Conservation (phyloP, 2,888 invertebrate genomes). For the Caenorhabditis macrosperma region DNA sequence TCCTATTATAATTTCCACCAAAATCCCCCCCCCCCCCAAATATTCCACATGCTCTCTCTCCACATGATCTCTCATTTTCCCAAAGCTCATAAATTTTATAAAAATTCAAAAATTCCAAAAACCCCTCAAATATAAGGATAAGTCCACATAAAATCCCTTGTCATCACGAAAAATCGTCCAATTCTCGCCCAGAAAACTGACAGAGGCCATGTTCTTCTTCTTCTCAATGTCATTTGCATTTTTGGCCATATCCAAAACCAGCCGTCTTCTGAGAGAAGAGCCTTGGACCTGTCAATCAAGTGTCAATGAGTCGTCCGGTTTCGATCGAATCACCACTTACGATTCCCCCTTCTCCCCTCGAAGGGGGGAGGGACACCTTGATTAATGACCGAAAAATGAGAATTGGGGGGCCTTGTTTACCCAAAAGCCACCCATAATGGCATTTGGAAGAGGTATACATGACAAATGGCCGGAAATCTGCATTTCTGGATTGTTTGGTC, state of each 20-base stretch:
- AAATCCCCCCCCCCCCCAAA: too few species aligned
- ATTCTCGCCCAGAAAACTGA: too few species aligned
- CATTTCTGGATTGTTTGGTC: too few species aligned
- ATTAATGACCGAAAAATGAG: slow-evolving; percentile 22
- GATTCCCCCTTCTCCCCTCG: background rate
- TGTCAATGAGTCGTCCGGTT: background rate
- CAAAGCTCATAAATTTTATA: too few species aligned
- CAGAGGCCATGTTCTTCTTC: background rate
- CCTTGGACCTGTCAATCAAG: slow-evolving; percentile 44
- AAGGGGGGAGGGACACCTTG: too few species aligned
- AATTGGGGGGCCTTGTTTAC: slow-evolving; percentile 12
- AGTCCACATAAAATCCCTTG: background rate
- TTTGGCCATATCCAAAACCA: too few species aligned
- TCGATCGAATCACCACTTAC: slow-evolving; percentile 4
- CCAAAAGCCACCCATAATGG: background rate
- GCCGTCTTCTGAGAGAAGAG: slow-evolving; percentile 1
- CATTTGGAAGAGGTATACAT: slow-evolving; percentile 14
- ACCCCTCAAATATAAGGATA: background rate
- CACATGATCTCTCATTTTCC: too few species aligned
- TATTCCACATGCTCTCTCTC: too few species aligned
- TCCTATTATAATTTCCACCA: too few species aligned
- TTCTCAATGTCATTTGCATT: slow-evolving; percentile 36
- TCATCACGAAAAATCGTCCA: background rate
- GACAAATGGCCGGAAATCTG: slow-evolving; percentile 28
- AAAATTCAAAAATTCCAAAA: too few species aligned